Evolutionary conservation across 92 coral and sea anemone species (phyloP).

Genomic region (Diadumene lineata): DNA sequence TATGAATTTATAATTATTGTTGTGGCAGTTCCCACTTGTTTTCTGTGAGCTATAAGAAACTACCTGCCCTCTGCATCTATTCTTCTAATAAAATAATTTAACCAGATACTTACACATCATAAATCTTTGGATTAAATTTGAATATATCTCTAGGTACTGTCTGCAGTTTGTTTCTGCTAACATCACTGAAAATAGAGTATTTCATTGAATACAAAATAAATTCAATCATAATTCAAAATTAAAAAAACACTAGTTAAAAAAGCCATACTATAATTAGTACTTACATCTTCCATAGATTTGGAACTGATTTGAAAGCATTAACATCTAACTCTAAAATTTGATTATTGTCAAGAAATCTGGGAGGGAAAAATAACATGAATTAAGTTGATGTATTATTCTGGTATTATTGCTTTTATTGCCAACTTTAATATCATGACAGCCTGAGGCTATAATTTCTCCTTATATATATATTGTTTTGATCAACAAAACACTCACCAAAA

Average conservation of each 20-base stretch:
- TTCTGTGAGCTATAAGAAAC: too few species aligned
- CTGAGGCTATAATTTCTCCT: too few species aligned
- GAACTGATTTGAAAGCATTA: constrained; percentile 20
- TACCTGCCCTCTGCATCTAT: too few species aligned
- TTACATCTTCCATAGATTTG: constrained; percentile 36
- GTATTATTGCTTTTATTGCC: too few species aligned
- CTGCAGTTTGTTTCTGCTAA: constrained; percentile 55
- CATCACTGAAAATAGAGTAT: constrained; percentile 43
- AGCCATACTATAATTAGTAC: neutral
- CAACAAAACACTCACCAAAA: too few species aligned
- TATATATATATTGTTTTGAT: too few species aligned
- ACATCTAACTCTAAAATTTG: constrained; percentile 19
- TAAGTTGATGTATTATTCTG: too few species aligned
- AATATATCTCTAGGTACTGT: constrained; percentile 43
- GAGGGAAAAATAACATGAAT: neutral
- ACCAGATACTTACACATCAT: constrained; percentile 65
- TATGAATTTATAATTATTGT: too few species aligned
- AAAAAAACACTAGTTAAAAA: neutral
- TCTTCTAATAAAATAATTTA: too few species aligned
- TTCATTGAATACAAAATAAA: neutral
- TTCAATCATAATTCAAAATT: too few species aligned
- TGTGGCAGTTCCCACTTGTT: too few species aligned
- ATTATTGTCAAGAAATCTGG: constrained; percentile 24
- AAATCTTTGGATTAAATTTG: constrained; percentile 33
- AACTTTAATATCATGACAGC: too few species aligned